Conservation (phyloP, 2,797 vertebrate genomes). For the Tympanoctomys barrerae region DNA sequence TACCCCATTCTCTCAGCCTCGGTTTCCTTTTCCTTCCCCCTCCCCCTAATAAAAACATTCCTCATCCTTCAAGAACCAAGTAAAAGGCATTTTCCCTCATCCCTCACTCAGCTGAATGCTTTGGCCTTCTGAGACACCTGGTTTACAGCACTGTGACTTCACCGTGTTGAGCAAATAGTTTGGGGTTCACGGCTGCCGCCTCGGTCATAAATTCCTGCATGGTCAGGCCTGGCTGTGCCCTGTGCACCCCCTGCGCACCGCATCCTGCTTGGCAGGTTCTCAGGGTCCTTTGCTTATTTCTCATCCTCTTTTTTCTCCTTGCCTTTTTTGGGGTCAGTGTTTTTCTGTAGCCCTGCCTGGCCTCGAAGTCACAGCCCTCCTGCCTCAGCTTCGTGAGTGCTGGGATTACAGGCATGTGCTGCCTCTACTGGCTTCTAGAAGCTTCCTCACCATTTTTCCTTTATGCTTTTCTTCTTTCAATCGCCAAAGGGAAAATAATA, state of each 20-base stretch:
- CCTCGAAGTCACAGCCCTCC: neutral
- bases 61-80: neutral
- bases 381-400: neutral
- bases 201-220: fast-evolving
- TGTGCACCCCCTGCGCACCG: neutral
- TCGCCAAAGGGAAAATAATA: neutral
- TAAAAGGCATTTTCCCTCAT: conserved; percentile 12
- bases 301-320: neutral
- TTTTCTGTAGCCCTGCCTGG: neutral
- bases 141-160: neutral
- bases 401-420: neutral
- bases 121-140: neutral
- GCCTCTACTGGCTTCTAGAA: neutral
- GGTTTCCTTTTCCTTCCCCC: neutral
- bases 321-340: neutral
- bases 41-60: neutral
- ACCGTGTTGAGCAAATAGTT: neutral
- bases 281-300: neutral
- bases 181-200: neutral
- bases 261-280: fast-evolving
- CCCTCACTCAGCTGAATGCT: neutral
- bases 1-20: neutral
- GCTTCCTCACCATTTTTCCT: neutral
- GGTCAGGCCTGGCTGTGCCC: neutral
- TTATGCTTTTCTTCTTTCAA: neutral